Evolutionary conservation across 1,140 invertebrate species (phyloP).

Genomic region (Ephestia elutella): DNA sequence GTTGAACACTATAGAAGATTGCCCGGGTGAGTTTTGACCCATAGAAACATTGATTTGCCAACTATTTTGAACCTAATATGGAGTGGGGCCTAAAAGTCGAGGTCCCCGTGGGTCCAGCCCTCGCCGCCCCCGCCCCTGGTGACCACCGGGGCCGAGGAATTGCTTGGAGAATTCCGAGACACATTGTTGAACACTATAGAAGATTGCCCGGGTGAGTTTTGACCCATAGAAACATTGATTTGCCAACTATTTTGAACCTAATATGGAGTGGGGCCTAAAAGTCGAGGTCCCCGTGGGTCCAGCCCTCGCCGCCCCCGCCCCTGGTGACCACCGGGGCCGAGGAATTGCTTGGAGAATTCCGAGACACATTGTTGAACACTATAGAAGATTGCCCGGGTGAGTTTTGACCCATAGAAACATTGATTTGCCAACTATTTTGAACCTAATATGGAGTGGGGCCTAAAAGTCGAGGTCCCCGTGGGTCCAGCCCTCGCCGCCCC

Average conservation of each 20-base stretch:
- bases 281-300: conserved; percentile 46
- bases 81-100: conserved; percentile 33
- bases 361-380: conserved; percentile 23
- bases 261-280: conserved; percentile 35
- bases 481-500: conserved; percentile 30
- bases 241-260: too few relatives aligned
- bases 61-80: too few relatives aligned
- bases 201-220: conserved; percentile 40
- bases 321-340: conserved; percentile 3
- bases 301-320: conserved; percentile 22
- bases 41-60: too few relatives aligned
- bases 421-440: too few relatives aligned
- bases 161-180: conserved; percentile 32
- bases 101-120: conserved; percentile 44
- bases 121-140: conserved; percentile 17
- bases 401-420: too few relatives aligned
- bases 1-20: conserved; percentile 32
- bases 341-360: conserved; percentile 31
- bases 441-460: conserved; percentile 35
- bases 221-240: too few relatives aligned
- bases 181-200: conserved; percentile 30
- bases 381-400: conserved; percentile 47
- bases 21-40: conserved; percentile 40
- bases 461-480: conserved; percentile 44
- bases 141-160: conserved; percentile 3